Evolutionary conservation across 2,113 vertebrate species (phyloP), one percentile per base, ranked within the genome.

Genomic region (Tupaia tana): DNA sequence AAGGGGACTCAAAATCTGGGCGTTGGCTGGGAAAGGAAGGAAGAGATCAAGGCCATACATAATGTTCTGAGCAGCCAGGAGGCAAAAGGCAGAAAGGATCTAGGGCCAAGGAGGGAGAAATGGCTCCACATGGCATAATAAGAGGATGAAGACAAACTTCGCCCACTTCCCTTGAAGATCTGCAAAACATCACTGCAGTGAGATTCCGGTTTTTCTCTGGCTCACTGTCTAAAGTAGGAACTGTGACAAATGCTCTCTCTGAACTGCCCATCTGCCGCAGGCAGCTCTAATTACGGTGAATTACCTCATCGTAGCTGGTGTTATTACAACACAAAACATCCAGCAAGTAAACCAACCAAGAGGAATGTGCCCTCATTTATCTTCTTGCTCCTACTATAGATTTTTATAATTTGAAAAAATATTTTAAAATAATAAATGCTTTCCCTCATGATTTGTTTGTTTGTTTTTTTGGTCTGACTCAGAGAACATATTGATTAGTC

Each of bases 181-280:
- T 61, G 27, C 81, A 56, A 78, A 61, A 85, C 14, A 1, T n/a
- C 19, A 18, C 13, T n/a, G 75, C 54, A 43, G 29, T 16, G n/a
- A 81, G 66, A 87, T 43, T 77, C 86, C 64, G 70, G 12, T 9
- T 86, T 90, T 83, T 59, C 79, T 71, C 80, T 52, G 59, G 69
- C 22, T 93, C 54, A 67, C 61, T 43, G 59, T 70, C 56, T 79
- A 43, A 87, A 56, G 69, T 15, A 66, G n/a, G 78, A 12, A 52
- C n/a, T 90, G 59, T 73, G 85, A 92, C 93, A 94, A 94, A 87
- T 54, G 93, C 56, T 75, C 73, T 90, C 56, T 80, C 93, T 64
- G 90, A 91, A 16, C 20, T 18, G 16, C 27, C 78, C 93, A 70
- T 73, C 95, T 89, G 91, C 86, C 74, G 8, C 78, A 67, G 75